These are phyloP conservation scores for Tauraco erythrolophus DNA, from an alignment of 2,113 vertebrate species.

Conservation along the genomic window DNA sequence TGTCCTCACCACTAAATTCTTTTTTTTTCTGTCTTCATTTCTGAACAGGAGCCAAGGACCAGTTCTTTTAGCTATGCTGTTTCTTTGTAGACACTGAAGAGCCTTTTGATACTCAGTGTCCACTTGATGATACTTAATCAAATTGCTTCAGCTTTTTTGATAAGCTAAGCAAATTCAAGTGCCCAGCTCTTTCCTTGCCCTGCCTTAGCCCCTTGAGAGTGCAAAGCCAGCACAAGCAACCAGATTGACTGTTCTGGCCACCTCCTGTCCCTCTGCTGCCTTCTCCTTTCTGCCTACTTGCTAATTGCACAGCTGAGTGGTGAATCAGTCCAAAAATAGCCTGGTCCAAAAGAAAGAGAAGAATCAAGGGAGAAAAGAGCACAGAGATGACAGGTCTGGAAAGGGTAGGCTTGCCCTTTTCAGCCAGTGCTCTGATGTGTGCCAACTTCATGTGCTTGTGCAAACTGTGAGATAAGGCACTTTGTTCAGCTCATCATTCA, in stretches of 20 bases:
- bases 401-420: not conserved
- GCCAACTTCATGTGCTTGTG: not conserved
- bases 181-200: not conserved
- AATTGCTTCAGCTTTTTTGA: not conserved
- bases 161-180: not conserved
- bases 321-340: not conserved
- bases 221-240: not conserved
- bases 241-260: not conserved
- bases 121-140: not conserved
- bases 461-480: not conserved
- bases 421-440: not conserved
- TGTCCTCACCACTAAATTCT: not conserved
- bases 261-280: not conserved
- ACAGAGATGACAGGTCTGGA: not conserved
- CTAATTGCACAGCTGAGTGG: not conserved
- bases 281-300: not conserved
- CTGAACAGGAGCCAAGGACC: not conserved
- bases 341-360: not conserved
- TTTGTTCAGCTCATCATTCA: not conserved
- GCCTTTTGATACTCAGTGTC: not conserved
- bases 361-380: not conserved
- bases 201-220: rapidly evolving
- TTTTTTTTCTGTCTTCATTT: not conserved
- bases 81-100: not conserved
- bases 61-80: not conserved